Percentiles rank a stretch among this genome's conserved stretches.
These are phyloP conservation scores for Strigops habroptila DNA, from an alignment of 2,113 vertebrate species.

Conservation along the genomic window DNA sequence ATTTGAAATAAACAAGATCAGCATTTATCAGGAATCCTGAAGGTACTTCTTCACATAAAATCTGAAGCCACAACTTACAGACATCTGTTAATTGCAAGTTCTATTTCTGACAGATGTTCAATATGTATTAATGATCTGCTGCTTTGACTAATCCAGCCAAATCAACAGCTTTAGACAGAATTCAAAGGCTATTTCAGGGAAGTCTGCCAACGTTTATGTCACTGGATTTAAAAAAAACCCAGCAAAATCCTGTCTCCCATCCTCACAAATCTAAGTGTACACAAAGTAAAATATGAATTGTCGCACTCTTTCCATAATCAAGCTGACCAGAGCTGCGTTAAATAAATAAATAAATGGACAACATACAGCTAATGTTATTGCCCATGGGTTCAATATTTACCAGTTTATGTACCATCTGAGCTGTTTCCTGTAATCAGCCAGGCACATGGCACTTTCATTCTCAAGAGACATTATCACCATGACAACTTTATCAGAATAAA, in stretches of 20 bases:
- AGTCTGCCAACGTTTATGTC: conserved; percentile 54
- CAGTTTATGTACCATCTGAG: conserved; percentile 75
- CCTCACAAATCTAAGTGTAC: conserved; percentile 15
- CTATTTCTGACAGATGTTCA: conserved; percentile 77
- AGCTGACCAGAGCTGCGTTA: conserved; percentile 13
- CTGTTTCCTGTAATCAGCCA: conserved; percentile 75
- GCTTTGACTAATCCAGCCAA: conserved; percentile 74
- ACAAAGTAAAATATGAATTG: conserved; percentile 38
- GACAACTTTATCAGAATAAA: conserved; percentile 84
- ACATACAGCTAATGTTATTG: conserved; percentile 43
- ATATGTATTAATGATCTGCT: conserved; percentile 74
- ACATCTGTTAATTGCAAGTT: conserved; percentile 73
- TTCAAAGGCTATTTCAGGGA: conserved; percentile 70
- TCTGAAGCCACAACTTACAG: conserved; percentile 52
- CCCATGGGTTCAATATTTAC: conserved; percentile 76
- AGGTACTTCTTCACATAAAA: conserved; percentile 39
- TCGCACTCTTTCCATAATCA: conserved; percentile 16
- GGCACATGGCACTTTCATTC: conserved; percentile 72
- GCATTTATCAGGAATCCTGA: conserved; percentile 33
- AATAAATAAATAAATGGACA: conserved; percentile 57
- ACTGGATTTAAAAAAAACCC: conserved; percentile 23
- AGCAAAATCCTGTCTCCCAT: neutral
- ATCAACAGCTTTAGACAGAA: conserved; percentile 68
- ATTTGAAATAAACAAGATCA: conserved; percentile 19
- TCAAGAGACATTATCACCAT: conserved; percentile 77